phyloP scores from a whole-genome alignment of 1,140 invertebrate genomes.

The Meloidogyne chitwoodi region DNA sequence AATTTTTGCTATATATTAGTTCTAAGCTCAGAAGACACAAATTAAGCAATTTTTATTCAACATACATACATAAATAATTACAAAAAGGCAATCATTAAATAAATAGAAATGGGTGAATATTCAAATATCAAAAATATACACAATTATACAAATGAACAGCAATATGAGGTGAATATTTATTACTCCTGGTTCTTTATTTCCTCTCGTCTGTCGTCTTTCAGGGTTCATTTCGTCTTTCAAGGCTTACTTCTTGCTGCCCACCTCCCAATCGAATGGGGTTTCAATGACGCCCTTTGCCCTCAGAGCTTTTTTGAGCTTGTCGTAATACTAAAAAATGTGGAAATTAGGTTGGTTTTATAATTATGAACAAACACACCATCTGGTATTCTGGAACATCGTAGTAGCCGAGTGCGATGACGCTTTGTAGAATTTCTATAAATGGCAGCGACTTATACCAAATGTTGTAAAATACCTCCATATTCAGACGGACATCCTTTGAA shows the following conservation, averaged over 20 bases:
- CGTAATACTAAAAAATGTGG: not conserved
- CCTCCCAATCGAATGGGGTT: constrained; percentile 42
- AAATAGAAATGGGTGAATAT: no score
- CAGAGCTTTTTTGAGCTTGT: constrained; percentile 23
- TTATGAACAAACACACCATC: not conserved
- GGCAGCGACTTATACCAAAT: not conserved
- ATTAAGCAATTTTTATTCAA: no score
- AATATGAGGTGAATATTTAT: no score
- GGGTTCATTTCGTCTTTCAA: no score
- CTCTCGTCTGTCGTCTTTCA: no score
- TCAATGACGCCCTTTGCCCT: constrained; percentile 29
- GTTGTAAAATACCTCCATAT: not conserved
- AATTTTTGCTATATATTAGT: no score
- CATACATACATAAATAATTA: no score
- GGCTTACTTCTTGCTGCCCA: not conserved
- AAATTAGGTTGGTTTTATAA: not conserved
- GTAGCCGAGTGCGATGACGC: constrained; percentile 15
- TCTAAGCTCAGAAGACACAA: no score
- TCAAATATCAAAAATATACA: no score
- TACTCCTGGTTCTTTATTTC: no score
- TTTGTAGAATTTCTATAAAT: constrained; percentile 7
- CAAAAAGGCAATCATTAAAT: no score
- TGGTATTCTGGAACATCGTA: constrained; percentile 19
- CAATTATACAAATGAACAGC: no score
- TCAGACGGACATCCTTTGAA: constrained; percentile 21